Conservation (phyloP, 2,888 invertebrate genomes). For the Germaria angustata region DNA sequence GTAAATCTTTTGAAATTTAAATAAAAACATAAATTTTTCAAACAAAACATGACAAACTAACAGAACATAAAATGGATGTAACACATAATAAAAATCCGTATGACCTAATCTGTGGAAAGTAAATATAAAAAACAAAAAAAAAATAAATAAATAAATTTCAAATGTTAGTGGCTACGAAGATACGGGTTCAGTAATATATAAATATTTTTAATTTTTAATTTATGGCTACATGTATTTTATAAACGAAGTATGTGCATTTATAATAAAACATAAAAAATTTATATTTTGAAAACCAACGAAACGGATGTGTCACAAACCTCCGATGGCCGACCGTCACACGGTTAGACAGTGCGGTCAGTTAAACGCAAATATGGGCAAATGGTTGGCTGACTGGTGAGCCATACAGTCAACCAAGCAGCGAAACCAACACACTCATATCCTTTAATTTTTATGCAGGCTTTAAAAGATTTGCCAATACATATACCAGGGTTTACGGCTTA, state of each 20-base stretch:
- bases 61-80: constrained; percentile 39
- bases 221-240: constrained; percentile 35
- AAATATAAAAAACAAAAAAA: too few relatives aligned
- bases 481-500: too few relatives aligned
- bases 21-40: neutral
- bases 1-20: neutral
- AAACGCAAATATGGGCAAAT: neutral
- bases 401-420: neutral
- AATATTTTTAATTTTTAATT: constrained; percentile 17
- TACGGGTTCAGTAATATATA: neutral
- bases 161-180: constrained; percentile 31
- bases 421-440: neutral
- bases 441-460: constrained; percentile 10
- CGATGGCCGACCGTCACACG: constrained; percentile 9
- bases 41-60: neutral
- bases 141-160: constrained; percentile 39
- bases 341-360: neutral
- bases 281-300: constrained; percentile 66
- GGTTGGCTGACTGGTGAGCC: neutral
- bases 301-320: constrained; percentile 69
- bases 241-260: too few relatives aligned
- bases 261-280: constrained; percentile 65
- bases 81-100: constrained; percentile 24
- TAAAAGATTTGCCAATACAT: constrained; percentile 58
- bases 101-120: constrained; percentile 58